phyloP scores from a whole-genome alignment of 2,113 vertebrate species.

The Ameiurus melas region DNA sequence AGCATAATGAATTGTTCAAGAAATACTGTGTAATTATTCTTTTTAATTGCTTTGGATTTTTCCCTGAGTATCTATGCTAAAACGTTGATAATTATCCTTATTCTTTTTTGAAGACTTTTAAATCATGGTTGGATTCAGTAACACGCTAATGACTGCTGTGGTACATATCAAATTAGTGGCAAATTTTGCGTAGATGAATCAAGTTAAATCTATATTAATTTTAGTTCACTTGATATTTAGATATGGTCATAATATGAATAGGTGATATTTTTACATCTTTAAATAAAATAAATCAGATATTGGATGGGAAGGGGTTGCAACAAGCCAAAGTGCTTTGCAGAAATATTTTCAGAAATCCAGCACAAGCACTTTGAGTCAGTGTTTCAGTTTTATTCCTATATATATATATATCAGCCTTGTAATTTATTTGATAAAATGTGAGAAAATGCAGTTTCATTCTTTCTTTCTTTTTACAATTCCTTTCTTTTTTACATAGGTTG shows the following conservation, averaged over 20 bases:
- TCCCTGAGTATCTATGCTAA: constrained; percentile 43
- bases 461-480: background rate
- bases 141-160: constrained; percentile 42
- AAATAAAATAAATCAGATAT: constrained; percentile 37
- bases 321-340: constrained; percentile 52
- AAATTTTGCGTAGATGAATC: constrained; percentile 59
- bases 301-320: constrained; percentile 37
- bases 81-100: constrained; percentile 48
- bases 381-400: constrained; percentile 39
- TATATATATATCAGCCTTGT: constrained; percentile 42
- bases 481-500: constrained; percentile 32
- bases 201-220: constrained; percentile 63
- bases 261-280: constrained; percentile 35
- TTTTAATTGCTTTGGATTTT: constrained; percentile 46
- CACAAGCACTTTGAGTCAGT: constrained; percentile 77
- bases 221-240: constrained; percentile 63
- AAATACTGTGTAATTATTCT: constrained; percentile 50
- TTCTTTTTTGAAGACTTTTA: constrained; percentile 35
- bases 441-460: constrained; percentile 24
- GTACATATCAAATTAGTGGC: constrained; percentile 54
- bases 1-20: constrained; percentile 65
- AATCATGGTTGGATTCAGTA: constrained; percentile 38
- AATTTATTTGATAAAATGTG: constrained; percentile 39
- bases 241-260: constrained; percentile 35
- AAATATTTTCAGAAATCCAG: constrained; percentile 56